Percentiles rank a stretch among this genome's conserved stretches.
These are phyloP conservation scores for Gobio occitaniae DNA, from an alignment of 2,797 vertebrate genomes.

Conservation along the genomic window DNA sequence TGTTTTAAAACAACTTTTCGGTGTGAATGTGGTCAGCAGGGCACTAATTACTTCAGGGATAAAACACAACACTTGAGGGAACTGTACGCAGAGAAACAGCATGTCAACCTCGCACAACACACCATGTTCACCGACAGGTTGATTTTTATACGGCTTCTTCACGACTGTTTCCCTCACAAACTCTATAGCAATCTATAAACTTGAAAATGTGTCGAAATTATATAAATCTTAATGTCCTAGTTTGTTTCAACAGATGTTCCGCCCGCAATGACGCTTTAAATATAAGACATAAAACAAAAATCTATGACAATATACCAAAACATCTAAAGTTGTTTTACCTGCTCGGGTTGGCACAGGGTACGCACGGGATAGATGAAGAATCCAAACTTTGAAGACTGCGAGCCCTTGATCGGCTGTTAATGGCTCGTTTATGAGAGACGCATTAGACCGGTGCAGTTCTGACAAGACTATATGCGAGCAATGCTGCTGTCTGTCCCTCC, in stretches of 20 bases:
- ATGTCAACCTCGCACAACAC: neutral
- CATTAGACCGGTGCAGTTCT: slow-evolving; percentile 44
- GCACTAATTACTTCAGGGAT: slow-evolving; percentile 14
- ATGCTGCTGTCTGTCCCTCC: slow-evolving; percentile 39
- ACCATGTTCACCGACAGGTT: no score
- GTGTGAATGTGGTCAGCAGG: slow-evolving; percentile 8
- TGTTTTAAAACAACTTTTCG: slow-evolving; percentile 36
- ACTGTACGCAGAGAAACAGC: neutral
- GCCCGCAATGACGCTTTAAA: neutral
- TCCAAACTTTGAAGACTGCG: slow-evolving; percentile 57
- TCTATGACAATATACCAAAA: neutral
- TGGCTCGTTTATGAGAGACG: slow-evolving; percentile 31
- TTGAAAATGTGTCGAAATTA: neutral
- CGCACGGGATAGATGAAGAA: slow-evolving; percentile 21
- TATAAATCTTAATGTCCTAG: neutral
- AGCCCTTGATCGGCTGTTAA: slow-evolving; percentile 34
- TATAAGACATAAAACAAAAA: neutral
- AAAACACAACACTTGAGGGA: slow-evolving; percentile 24
- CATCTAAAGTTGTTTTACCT: slow-evolving; percentile 57
- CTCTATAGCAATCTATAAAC: slow-evolving; percentile 10
- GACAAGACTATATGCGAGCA: slow-evolving; percentile 54
- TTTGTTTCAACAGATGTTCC: slow-evolving; percentile 30
- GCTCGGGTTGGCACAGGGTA: slow-evolving; percentile 50
- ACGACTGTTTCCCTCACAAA: neutral
- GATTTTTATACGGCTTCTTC: neutral